A percentile compares a stretch with the other conserved stretches of the same genome.
Evolutionary conservation across 2,888 invertebrate species (phyloP).

Genomic region (Melanostoma scalare): DNA sequence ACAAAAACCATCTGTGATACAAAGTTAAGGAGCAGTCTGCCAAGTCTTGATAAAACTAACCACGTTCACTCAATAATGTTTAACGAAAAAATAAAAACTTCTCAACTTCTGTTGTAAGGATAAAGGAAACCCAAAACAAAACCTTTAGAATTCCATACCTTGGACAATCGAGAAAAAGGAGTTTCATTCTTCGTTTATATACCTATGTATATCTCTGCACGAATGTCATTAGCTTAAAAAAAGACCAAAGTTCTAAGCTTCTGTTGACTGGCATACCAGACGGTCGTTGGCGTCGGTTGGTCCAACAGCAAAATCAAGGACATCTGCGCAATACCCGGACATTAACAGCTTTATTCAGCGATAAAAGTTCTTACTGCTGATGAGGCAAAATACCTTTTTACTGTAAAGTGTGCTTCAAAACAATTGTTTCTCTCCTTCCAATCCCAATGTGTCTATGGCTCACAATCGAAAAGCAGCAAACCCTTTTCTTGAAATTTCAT

Average conservation of each 20-base stretch:
- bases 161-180: constrained; percentile 6
- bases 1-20: no score
- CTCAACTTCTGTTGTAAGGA: no score
- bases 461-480: constrained; percentile 29
- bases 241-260: constrained; percentile 27
- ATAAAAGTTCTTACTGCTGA: constrained; percentile 40
- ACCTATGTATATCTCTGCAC: not conserved
- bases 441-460: constrained; percentile 11
- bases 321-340: constrained; percentile 30
- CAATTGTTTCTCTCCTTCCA: constrained; percentile 12
- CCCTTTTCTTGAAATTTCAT: constrained; percentile 36
- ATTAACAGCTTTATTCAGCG: constrained; percentile 43
- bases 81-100: no score
- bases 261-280: constrained; percentile 23
- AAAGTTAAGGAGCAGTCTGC: no score
- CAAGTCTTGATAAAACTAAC: no score
- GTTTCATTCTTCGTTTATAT: not conserved
- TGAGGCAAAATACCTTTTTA: constrained; percentile 34
- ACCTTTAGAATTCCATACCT: constrained; percentile 3
- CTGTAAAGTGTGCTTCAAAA: constrained; percentile 28
- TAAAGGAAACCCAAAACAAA: not conserved
- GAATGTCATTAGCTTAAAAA: constrained; percentile 26
- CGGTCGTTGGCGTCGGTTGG: constrained; percentile 2
- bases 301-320: constrained; percentile 33
- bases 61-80: no score